phyloP scores from a whole-genome alignment of 2,797 vertebrate species.

The Thamnophis elegans region DNA sequence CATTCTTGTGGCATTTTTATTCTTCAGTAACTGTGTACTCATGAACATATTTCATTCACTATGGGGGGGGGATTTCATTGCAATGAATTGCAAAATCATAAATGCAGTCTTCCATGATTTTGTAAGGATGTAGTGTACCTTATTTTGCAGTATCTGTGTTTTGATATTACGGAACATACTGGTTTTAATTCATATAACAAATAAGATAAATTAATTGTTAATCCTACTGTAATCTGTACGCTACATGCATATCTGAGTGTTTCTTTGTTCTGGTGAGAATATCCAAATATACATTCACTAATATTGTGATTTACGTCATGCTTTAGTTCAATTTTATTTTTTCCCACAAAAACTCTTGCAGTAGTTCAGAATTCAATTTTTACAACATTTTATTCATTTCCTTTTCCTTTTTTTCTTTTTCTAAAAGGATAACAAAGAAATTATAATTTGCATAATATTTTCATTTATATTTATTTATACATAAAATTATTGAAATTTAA shows the following conservation, averaged over 20 bases:
- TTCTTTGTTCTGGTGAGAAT: not conserved
- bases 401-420: not conserved
- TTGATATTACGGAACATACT: not conserved
- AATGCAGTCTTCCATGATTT: not conserved
- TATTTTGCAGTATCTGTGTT: not conserved
- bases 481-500: not conserved
- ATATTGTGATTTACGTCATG: not conserved
- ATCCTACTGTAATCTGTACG: not conserved
- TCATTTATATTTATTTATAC: not conserved
- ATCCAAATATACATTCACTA: not conserved
- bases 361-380: not conserved
- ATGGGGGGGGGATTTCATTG: not conserved
- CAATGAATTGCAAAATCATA: conserved; percentile 5
- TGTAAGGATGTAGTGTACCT: not conserved
- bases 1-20: not conserved
- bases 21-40: not conserved
- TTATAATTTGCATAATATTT: not conserved
- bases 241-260: not conserved
- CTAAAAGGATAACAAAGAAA: not conserved
- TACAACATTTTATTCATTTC: not conserved
- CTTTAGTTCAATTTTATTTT: not conserved
- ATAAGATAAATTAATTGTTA: not conserved
- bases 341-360: not conserved
- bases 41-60: conserved; percentile 2
- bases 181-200: not conserved